Conservation (phyloP, 2,797 vertebrate genomes). For the Otolemur crassicaudatus region DNA sequence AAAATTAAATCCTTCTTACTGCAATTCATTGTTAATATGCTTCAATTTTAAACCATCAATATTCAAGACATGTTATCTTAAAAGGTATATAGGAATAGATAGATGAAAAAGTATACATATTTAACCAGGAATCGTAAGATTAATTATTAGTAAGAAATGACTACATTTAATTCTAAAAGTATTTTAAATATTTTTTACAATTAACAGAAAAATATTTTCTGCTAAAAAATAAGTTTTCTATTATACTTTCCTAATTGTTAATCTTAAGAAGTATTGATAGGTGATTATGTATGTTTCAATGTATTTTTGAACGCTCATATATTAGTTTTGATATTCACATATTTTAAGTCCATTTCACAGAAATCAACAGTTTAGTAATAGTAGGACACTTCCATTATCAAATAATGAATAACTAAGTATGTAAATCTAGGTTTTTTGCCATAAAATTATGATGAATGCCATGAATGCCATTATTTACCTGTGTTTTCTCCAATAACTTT, state of each 20-base stretch:
- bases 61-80: not conserved
- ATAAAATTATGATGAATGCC: not conserved
- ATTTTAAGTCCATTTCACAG: not conserved
- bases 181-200: not conserved
- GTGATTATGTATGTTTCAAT: not conserved
- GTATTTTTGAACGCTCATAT: not conserved
- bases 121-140: not conserved
- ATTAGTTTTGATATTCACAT: not conserved
- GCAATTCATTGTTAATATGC: not conserved
- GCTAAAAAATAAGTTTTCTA: not conserved
- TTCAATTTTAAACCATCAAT: not conserved
- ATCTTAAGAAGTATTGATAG: not conserved
- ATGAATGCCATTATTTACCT: not conserved
- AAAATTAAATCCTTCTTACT: not conserved
- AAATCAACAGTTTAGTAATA: not conserved
- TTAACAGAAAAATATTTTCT: not conserved
- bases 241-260: not conserved
- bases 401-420: not conserved
- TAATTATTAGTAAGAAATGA: not conserved
- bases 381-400: not conserved
- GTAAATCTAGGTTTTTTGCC: not conserved
- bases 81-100: not conserved
- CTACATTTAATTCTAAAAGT: not conserved
- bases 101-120: not conserved
- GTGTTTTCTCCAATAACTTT: not conserved